Percentiles rank a stretch among this genome's conserved stretches.
These are phyloP conservation scores for Hormaphis cornu DNA, from an alignment of 1,140 invertebrate genomes.

Conservation along the genomic window DNA sequence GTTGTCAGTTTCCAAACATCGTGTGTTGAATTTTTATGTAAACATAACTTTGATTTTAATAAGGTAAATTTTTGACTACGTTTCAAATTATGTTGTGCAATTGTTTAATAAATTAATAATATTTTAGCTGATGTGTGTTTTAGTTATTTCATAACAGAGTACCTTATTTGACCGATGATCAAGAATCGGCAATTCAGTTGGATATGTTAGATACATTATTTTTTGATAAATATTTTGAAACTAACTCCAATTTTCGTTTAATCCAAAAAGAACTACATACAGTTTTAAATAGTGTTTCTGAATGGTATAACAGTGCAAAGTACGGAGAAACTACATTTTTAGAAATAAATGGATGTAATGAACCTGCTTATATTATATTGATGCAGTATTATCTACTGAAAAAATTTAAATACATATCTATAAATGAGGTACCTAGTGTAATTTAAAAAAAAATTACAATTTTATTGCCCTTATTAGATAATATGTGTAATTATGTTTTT, in stretches of 20 bases:
- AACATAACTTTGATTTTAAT: slow-evolving; percentile 25
- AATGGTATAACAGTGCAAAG: slow-evolving; percentile 1
- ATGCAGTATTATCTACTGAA: slow-evolving; percentile 5
- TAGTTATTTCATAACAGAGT: slow-evolving; percentile 12
- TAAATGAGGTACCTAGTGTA: not conserved
- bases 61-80: not conserved
- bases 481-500: not conserved
- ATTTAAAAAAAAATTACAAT: not conserved
- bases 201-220: slow-evolving; percentile 1
- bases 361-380: slow-evolving; percentile 1
- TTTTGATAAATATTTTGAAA: slow-evolving; percentile 18
- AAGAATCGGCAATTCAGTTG: not conserved
- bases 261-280: slow-evolving; percentile 1
- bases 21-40: slow-evolving; percentile 23
- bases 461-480: too few species aligned
- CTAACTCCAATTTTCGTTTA: not conserved
- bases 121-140: not conserved
- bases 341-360: slow-evolving; percentile 3
- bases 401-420: not conserved
- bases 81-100: not conserved
- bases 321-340: not conserved
- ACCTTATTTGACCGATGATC: slow-evolving; percentile 1
- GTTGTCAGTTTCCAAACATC: slow-evolving; percentile 3
- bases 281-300: slow-evolving; percentile 2
- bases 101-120: not conserved